A percentile compares a stretch with the other conserved stretches of the same genome.
These are phyloP conservation scores for Uloborus plumipes DNA, from an alignment of 2,888 invertebrate species.

Conservation along the genomic window DNA sequence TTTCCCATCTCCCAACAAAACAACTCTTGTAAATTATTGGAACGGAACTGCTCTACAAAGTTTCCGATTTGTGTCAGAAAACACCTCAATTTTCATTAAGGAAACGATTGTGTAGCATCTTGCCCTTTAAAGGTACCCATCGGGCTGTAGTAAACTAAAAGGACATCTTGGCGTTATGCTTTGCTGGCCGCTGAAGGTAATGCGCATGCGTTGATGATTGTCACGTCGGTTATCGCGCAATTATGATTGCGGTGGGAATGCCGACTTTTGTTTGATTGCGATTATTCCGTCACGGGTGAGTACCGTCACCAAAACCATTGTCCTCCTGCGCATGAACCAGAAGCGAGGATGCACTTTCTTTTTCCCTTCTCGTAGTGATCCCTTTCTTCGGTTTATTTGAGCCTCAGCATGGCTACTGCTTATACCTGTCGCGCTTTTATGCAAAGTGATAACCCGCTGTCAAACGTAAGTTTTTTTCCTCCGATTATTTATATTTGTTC, in stretches of 20 bases:
- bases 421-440: slow-evolving; percentile 37
- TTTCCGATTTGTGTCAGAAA: too few species aligned
- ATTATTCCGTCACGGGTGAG: slow-evolving; percentile 60
- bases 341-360: slow-evolving; percentile 56
- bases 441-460: slow-evolving; percentile 22
- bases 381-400: slow-evolving; percentile 39
- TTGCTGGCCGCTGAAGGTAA: slow-evolving; percentile 33
- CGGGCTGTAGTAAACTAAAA: too few species aligned
- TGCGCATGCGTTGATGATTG: slow-evolving; percentile 56
- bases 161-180: slow-evolving; percentile 47
- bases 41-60: too few species aligned
- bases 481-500: background rate
- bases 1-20: too few species aligned
- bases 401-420: slow-evolving; percentile 40
- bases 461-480: slow-evolving; percentile 24
- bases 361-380: slow-evolving; percentile 36
- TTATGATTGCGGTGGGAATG: slow-evolving; percentile 62
- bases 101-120: too few species aligned
- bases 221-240: slow-evolving; percentile 50
- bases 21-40: too few species aligned
- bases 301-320: slow-evolving; percentile 55
- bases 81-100: too few species aligned
- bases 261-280: slow-evolving; percentile 61
- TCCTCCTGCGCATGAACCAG: slow-evolving; percentile 42
- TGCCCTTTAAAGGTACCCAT: too few species aligned